Conservation (phyloP, 2,797 vertebrate species). For the Taeniopygia guttata region DNA sequence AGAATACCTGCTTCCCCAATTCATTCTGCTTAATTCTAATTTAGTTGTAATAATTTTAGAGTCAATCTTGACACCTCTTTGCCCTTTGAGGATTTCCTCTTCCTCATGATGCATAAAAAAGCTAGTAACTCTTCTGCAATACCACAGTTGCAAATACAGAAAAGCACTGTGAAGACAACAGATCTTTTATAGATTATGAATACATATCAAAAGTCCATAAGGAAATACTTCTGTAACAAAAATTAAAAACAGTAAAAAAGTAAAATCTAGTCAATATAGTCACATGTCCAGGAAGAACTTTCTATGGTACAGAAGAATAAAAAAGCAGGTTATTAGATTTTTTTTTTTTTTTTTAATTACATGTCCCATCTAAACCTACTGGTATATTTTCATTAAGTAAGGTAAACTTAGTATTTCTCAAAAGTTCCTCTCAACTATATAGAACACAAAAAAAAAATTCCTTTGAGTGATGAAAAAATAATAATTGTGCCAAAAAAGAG, state of each 20-base stretch:
- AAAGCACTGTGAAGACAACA: not conserved
- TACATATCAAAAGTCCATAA: not conserved
- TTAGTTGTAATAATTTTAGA: not conserved
- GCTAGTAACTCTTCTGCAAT: not conserved
- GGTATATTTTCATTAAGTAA: not conserved
- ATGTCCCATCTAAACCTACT: not conserved
- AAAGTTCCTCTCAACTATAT: not conserved
- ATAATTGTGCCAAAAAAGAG: not conserved
- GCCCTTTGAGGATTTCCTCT: not conserved
- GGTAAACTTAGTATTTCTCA: not conserved
- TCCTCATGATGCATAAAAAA: not conserved
- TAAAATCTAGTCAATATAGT: not conserved
- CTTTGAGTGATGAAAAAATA: not conserved
- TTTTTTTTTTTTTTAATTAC: not conserved
- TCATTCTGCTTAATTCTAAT: not conserved
- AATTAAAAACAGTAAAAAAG: not conserved
- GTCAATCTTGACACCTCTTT: not conserved
- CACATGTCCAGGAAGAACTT: not conserved
- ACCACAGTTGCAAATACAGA: not conserved
- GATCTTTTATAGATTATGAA: not conserved
- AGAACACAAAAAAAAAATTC: not conserved
- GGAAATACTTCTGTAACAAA: not conserved
- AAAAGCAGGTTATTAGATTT: not conserved
- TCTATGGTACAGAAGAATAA: not conserved
- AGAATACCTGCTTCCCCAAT: not conserved